These are phyloP conservation scores for Gasteruption jaculator DNA, from an alignment of 2,888 invertebrate genomes.

Conservation along the genomic window DNA sequence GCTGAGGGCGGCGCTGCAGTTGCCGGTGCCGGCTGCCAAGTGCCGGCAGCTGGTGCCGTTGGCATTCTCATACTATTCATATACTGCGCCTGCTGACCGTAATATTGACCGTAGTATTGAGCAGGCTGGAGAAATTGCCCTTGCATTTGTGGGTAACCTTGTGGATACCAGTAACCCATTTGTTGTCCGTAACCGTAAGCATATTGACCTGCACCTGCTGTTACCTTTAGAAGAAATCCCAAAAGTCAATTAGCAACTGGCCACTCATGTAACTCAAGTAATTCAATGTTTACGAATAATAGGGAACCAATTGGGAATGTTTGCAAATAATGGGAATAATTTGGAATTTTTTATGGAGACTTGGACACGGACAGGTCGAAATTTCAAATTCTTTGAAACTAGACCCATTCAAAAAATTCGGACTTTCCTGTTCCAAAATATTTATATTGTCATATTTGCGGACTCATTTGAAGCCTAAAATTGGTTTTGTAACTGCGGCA, in stretches of 20 bases:
- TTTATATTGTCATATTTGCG: constrained; percentile 1
- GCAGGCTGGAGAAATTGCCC: constrained; percentile 77
- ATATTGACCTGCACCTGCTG: constrained; percentile 71
- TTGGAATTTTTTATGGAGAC: constrained; percentile 1
- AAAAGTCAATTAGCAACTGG: constrained; percentile 4
- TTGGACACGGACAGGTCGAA: constrained; percentile 1
- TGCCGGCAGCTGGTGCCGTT: constrained; percentile 50
- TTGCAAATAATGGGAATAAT: background rate
- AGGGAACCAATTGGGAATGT: background rate
- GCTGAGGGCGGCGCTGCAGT: constrained; percentile 48
- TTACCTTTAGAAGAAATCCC: constrained; percentile 45
- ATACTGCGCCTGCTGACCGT: constrained; percentile 61
- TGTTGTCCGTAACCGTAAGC: constrained; percentile 85
- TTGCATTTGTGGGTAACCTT: constrained; percentile 74
- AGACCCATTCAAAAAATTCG: background rate
- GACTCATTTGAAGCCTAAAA: too few relatives aligned
- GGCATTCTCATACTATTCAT: constrained; percentile 53
- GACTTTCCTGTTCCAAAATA: too few relatives aligned
- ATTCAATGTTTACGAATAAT: background rate
- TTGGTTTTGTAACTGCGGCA: too few relatives aligned
- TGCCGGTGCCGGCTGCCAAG: constrained; percentile 52
- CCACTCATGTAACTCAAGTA: background rate
- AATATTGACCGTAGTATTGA: constrained; percentile 59
- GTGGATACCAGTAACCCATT: constrained; percentile 90
- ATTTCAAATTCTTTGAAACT: constrained; percentile 4